These are phyloP conservation scores for Corapipo altera DNA, from an alignment of 2,113 vertebrate genomes.

Conservation along the genomic window DNA sequence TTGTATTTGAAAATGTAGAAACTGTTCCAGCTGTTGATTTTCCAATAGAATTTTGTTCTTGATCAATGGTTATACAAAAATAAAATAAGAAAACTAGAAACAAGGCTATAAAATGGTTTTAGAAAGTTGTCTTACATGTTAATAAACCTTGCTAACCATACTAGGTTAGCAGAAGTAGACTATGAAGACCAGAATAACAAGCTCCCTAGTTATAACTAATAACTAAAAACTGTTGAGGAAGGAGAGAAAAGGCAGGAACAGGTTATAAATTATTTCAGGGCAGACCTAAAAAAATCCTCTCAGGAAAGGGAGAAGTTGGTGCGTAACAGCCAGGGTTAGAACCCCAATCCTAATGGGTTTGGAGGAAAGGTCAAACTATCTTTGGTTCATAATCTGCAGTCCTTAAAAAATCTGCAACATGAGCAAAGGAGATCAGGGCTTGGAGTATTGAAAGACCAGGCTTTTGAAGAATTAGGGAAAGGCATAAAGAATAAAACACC, in stretches of 20 bases:
- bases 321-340: not conserved
- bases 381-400: not conserved
- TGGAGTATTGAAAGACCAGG: not conserved
- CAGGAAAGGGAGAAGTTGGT: not conserved
- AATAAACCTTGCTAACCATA: not conserved
- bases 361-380: not conserved
- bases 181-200: not conserved
- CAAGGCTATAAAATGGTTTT: not conserved
- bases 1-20: not conserved
- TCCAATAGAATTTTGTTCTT: not conserved
- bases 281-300: not conserved
- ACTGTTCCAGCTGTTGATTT: not conserved
- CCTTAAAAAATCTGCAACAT: not conserved
- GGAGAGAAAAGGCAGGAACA: not conserved
- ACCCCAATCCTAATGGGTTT: not conserved
- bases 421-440: not conserved
- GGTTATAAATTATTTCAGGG: not conserved
- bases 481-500: not conserved
- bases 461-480: not conserved
- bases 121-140: not conserved
- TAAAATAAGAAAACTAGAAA: not conserved
- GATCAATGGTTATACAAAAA: not conserved
- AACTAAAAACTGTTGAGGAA: not conserved
- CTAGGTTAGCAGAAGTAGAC: not conserved
- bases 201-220: not conserved